phyloP scores from a whole-genome alignment of 1,140 invertebrate species.

The Gonioctena quinquepunctata region DNA sequence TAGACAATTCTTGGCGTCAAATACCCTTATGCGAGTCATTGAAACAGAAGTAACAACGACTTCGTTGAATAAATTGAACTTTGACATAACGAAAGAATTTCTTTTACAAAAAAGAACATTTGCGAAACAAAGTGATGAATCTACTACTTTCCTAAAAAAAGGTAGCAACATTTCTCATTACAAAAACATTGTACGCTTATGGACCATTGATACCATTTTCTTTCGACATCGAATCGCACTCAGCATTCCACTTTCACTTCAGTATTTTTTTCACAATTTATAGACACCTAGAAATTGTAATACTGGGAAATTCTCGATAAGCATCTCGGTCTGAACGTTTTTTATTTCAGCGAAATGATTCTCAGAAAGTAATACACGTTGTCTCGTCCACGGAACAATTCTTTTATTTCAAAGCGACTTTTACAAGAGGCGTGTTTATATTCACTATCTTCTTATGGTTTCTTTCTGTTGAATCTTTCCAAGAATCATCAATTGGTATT shows the following conservation, averaged over 20 bases:
- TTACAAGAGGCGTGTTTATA: too few relatives aligned
- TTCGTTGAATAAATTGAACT: too few relatives aligned
- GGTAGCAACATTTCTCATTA: not conserved
- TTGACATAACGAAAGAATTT: too few relatives aligned
- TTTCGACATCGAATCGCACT: not conserved
- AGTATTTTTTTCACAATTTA: not conserved
- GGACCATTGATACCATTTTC: not conserved
- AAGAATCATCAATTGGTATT: too few relatives aligned
- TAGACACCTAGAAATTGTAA: not conserved
- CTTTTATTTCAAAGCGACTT: too few relatives aligned
- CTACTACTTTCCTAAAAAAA: not conserved
- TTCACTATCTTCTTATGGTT: too few relatives aligned
- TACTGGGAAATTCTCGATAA: not conserved
- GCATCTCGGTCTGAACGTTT: not conserved
- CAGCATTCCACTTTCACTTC: not conserved
- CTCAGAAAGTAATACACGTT: not conserved
- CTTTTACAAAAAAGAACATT: not conserved
- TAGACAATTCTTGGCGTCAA: too few relatives aligned
- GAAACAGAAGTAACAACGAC: too few relatives aligned
- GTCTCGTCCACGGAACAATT: too few relatives aligned
- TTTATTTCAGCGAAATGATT: not conserved
- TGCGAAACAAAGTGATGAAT: too few relatives aligned
- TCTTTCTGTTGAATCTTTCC: too few relatives aligned
- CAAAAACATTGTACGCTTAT: not conserved
- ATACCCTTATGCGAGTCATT: too few relatives aligned